Conservation (phyloP, 2,888 invertebrate species). For the Rhagonycha lutea region DNA sequence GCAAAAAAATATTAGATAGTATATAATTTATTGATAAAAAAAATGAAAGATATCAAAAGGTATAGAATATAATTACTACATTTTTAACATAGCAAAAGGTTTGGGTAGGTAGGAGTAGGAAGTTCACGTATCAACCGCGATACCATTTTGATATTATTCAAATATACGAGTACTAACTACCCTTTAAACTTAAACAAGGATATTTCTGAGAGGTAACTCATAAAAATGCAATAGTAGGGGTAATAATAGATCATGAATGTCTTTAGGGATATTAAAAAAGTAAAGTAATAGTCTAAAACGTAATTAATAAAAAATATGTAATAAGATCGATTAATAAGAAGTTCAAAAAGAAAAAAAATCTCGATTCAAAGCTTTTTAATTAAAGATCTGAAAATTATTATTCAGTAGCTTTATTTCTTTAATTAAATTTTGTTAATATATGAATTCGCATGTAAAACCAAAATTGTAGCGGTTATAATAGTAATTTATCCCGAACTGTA, state of each 20-base stretch:
- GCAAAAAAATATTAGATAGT: background rate
- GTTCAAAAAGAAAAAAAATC: no score
- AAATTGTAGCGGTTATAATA: background rate
- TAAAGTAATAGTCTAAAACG: no score
- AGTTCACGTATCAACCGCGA: no score
- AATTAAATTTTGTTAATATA: background rate
- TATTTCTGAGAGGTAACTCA: background rate
- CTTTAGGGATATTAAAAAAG: no score
- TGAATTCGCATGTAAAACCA: background rate
- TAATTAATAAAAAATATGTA: no score
- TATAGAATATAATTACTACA: background rate
- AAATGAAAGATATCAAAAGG: background rate
- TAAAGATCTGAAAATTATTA: background rate
- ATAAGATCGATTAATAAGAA: no score
- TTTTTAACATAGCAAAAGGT: no score
- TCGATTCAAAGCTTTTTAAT: background rate
- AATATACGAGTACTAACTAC: background rate
- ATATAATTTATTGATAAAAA: background rate
- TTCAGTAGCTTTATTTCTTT: background rate
- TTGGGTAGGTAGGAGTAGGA: no score
- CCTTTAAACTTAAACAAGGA: background rate
- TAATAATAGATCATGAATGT: no score
- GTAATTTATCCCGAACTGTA: background rate
- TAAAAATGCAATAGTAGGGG: background rate
- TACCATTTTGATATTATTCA: background rate